Base-by-base conservation (phyloP, 2,797 vertebrate species). In the Buceros bicornis region DNA sequence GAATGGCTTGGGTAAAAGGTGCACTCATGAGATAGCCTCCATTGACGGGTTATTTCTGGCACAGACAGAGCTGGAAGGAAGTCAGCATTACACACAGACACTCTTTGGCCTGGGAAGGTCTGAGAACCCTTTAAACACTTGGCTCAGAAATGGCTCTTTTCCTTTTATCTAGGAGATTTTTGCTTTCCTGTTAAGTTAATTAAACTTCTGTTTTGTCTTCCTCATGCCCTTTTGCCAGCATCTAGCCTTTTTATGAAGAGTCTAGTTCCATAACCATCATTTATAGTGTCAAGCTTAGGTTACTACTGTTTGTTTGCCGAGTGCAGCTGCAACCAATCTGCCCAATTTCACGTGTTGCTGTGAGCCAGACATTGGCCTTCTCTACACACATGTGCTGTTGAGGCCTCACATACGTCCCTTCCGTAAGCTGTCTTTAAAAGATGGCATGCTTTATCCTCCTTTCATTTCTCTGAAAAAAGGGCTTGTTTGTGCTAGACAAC, bases 1-100 rank as follows among this genome's bases (percentile, higher is more conserved):
- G 85, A 78, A 58, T 72, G 53, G 50, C 60, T 93, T 80, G 87
- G 87, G 89, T 95, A 84, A 93, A 89, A 95, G 87, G 87, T 95
- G 85, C 64, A 8, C 65, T 71, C 57, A 67, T 82, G 83, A 93
- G 81, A 90, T 77, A 80, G 1, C 76, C 65, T 92, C 95, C 88
- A 94, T n/a, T 94, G 93, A 87, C 2, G 8, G 94, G 94, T 96
- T 97, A 97, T 97, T 97, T 94, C 93, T 97, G 96, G 96, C 95
- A 93, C 93, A 82, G 94, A 94, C 71, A 58, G 95, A 77, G 48
- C 87, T 96, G 94, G 95, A 96, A 97, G 95, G 96, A 97, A 97
- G 92, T 96, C 93, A 95, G 87, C 78, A 67, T 93, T 95, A 90
- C 94, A 95, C 84, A 90, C 47, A 93, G 85, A 91, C 78, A 72